Evolutionary conservation across 1,140 invertebrate species (phyloP).

Genomic region (Leguminivora glycinivorella): DNA sequence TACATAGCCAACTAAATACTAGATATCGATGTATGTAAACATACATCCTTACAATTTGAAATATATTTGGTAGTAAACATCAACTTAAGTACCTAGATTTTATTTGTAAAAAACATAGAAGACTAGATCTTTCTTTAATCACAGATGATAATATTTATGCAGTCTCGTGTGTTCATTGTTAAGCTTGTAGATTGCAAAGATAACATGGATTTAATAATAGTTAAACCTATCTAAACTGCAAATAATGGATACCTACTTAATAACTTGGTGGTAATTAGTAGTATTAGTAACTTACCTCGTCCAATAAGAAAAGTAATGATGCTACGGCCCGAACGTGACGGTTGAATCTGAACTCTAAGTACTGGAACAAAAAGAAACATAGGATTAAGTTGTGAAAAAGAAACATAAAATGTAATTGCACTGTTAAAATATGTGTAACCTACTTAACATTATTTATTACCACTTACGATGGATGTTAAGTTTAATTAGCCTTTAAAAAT

Average conservation of each 20-base stretch:
- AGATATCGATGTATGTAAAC: too few relatives aligned
- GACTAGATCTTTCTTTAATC: background rate
- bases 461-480: too few relatives aligned
- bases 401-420: too few relatives aligned
- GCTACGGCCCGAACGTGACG: conserved; percentile 81
- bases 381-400: too few relatives aligned
- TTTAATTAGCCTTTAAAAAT: too few relatives aligned
- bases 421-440: too few relatives aligned
- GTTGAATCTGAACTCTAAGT: conserved; percentile 84
- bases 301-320: conserved; percentile 82
- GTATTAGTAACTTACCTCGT: conserved; percentile 77
- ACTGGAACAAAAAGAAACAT: conserved; percentile 80
- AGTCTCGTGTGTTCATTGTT: background rate
- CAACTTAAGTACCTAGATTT: too few relatives aligned
- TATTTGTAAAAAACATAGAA: too few relatives aligned
- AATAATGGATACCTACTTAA: conserved; percentile 2
- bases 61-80: too few relatives aligned
- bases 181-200: background rate
- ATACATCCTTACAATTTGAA: too few relatives aligned
- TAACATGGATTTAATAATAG: conserved; percentile 14
- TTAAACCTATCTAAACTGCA: conserved; percentile 9
- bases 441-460: too few relatives aligned
- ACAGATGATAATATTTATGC: background rate
- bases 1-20: background rate
- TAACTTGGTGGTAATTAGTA: background rate